These are phyloP conservation scores for Pygoscelis adeliae DNA, from an alignment of 2,113 vertebrate species.

Conservation along the genomic window DNA sequence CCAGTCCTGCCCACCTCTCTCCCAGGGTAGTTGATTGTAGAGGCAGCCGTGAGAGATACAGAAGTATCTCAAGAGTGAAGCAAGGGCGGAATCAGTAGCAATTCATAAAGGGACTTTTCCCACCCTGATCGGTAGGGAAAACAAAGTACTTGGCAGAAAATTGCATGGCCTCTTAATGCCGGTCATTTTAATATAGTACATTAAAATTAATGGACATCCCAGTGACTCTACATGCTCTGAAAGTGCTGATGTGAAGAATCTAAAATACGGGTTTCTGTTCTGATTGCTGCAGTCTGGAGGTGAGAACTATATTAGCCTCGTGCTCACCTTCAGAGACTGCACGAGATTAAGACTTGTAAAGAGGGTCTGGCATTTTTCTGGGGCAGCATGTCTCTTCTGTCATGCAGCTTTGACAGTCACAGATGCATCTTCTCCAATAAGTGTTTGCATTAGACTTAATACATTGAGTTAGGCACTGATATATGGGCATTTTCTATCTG, in stretches of 20 bases:
- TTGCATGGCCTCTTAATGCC: not conserved
- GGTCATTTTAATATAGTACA: not conserved
- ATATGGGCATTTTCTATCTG: not conserved
- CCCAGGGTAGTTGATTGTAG: not conserved
- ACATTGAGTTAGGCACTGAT: not conserved
- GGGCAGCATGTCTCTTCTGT: not conserved
- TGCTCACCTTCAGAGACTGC: not conserved
- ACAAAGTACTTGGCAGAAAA: conserved; percentile 3
- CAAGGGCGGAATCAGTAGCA: not conserved
- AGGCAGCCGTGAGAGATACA: not conserved
- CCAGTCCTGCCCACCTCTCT: not conserved
- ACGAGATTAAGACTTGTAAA: not conserved
- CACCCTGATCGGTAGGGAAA: not conserved
- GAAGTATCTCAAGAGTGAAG: not conserved
- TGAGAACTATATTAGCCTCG: rapidly evolving
- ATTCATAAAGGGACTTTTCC: not conserved
- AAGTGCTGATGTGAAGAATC: not conserved
- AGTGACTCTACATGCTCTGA: not conserved
- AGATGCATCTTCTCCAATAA: not conserved
- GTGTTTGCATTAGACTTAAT: rapidly evolving
- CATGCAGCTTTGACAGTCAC: not conserved
- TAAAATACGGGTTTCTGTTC: not conserved
- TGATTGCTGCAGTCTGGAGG: not conserved
- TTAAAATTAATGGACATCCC: not conserved
- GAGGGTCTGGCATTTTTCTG: not conserved